Evolutionary conservation across 37 sponge, comb jelly and placozoan genomes (phyloP).

Genomic region (Petrosia ficiformis): DNA sequence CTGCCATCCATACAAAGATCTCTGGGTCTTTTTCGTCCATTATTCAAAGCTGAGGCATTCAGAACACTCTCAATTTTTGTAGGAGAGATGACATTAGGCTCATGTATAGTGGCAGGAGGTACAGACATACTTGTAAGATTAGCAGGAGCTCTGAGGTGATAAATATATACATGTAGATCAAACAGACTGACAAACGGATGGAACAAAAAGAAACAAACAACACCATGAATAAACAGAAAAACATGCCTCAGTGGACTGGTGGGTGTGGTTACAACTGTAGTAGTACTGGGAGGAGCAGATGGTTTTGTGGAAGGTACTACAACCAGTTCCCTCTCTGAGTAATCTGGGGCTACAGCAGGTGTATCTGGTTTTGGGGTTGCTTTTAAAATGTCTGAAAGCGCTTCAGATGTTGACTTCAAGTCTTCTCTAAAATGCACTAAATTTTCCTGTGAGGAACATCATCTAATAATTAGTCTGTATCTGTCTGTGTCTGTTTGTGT

Average conservation of each 20-base stretch:
- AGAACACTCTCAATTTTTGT: not conserved
- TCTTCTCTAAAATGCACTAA: conserved; percentile 32
- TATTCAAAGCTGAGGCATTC: not conserved
- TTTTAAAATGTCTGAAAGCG: conserved; percentile 47
- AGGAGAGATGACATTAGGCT: not conserved
- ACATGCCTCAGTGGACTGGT: not conserved
- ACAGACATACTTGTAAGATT: conserved; percentile 10
- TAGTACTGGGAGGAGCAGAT: not conserved
- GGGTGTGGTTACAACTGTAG: not conserved
- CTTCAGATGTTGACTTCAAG: conserved; percentile 28
- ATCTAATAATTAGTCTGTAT: not conserved
- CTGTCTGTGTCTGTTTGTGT: too few relatives aligned
- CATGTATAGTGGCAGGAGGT: conserved; percentile 10
- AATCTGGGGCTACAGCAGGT: conserved; percentile 32
- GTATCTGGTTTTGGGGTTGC: conserved; percentile 4
- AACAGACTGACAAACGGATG: too few relatives aligned
- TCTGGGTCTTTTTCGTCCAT: not conserved
- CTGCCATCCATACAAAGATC: not conserved
- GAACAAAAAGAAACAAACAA: not conserved
- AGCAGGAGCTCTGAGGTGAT: conserved; percentile 5
- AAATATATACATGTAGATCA: too few relatives aligned
- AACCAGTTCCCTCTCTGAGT: conserved; percentile 40
- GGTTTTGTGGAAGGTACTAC: conserved; percentile 53
- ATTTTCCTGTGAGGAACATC: conserved; percentile 28
- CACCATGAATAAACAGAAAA: not conserved